Base-by-base conservation (phyloP, 2,797 vertebrate species). In the Gallinago nigripennis region DNA sequence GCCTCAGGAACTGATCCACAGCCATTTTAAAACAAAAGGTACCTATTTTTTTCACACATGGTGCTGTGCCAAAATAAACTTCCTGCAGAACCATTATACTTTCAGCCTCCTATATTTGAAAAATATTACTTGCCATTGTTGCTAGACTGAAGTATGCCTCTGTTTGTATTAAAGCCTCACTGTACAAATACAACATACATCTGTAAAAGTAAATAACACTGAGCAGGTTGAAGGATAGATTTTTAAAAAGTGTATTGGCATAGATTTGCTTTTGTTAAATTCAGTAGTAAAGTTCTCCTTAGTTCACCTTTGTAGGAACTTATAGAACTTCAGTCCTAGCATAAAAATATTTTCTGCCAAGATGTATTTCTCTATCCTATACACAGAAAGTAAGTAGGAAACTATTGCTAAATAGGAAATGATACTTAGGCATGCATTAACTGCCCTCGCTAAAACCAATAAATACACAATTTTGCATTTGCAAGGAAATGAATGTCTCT, bases 1-100 rank as follows among this genome's bases (percentile, higher is more conserved):
- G 72, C 51, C 60, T 60, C 75, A 88, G 53, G 72, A 94, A 91
- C 31, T 51, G 88, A 90, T 85, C 57, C 53, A 69, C 70, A 77
- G 72, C n/a, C 91, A 93, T 90, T 90, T 88, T 60, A 92, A 92
- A 96, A 95, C 78, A 96, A 96, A 95, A 95, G 56, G 50, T 84
- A 89, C 33, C 33, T 83, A 8, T 54, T 12, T 73, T 41, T 71
- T 83, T 77, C 79, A 35, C 66, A 69, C 58, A 92, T 89, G n/a
- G 37, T 86, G 41, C 12, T 54, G 37, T 77, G 94, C 95, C 94
- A 97, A 94, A 94, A 88, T 75, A 90, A 93, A 88, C 73, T 95
- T 97, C 90, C 94, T 81, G 51, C 66, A 94, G 79, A 73, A 73
- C 28, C 56, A 50, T 63, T 89, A 69, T 0, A 1, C 41, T 83